Conservation (phyloP, 2,113 vertebrate genomes). For the Corythaeola cristata region DNA sequence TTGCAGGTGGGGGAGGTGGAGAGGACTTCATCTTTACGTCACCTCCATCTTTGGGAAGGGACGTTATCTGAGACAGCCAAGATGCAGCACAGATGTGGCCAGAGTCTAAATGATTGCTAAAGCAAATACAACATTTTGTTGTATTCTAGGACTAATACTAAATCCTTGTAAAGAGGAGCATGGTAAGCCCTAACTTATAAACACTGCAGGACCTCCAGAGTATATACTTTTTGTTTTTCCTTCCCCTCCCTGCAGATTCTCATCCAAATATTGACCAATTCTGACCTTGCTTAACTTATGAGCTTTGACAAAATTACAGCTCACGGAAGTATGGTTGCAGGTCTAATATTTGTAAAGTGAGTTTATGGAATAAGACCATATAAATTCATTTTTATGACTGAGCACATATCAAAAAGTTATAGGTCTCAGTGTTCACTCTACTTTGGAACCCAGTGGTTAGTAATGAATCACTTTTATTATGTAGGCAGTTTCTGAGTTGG, state of each 20-base stretch:
- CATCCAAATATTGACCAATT: constrained; percentile 58
- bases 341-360: constrained; percentile 67
- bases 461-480: constrained; percentile 78
- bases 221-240: background rate
- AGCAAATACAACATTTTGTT: background rate
- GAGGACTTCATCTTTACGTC: background rate
- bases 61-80: background rate
- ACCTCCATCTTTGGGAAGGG: background rate
- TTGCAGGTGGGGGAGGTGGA: background rate
- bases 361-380: constrained; percentile 62
- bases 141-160: background rate
- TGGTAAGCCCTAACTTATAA: background rate
- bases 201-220: background rate
- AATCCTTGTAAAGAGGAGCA: background rate
- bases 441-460: constrained; percentile 66
- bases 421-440: constrained; percentile 59
- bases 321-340: constrained; percentile 23
- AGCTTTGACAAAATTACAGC: constrained; percentile 64
- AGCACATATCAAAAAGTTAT: constrained; percentile 75
- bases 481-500: constrained; percentile 66
- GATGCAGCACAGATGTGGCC: background rate
- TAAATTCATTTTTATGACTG: constrained; percentile 73
- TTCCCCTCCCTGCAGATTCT: background rate
- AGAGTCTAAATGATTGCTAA: background rate
- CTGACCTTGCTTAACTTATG: constrained; percentile 46